Percentiles rank a stretch among this genome's conserved stretches.
Conservation (phyloP, 2,888 invertebrate genomes). For the Myopa tessellatipennis region DNA sequence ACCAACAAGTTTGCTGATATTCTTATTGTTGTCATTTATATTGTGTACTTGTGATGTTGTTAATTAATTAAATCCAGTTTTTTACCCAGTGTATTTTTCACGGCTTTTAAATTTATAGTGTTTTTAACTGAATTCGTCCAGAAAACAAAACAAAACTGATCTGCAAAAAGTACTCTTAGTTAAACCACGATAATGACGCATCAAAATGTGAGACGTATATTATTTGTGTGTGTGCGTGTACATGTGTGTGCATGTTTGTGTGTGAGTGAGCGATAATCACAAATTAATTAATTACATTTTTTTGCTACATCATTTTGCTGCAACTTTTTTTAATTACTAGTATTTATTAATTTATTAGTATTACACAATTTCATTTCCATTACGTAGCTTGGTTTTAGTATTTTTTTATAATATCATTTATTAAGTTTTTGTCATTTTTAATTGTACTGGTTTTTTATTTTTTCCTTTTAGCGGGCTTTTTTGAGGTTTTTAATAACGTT, state of each 20-base stretch:
- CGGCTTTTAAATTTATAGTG: not conserved
- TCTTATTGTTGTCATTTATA: not conserved
- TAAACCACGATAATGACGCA: not conserved
- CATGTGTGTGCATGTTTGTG: not conserved
- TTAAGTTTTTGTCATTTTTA: no score
- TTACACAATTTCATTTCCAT: no score
- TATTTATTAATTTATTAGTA: not conserved
- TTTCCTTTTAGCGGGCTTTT: not conserved
- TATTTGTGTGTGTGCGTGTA: not conserved
- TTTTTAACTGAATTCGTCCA: slow-evolving; percentile 6
- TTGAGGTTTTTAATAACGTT: no score
- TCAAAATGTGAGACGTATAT: not conserved
- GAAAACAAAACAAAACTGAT: not conserved
- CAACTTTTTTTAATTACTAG: not conserved
- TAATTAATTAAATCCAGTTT: not conserved
- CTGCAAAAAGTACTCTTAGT: not conserved
- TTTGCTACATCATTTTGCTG: not conserved
- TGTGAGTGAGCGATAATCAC: not conserved
- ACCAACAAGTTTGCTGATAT: not conserved
- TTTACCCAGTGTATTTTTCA: not conserved
- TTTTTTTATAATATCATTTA: no score
- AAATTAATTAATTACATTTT: not conserved
- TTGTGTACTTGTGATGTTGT: slow-evolving; percentile 2
- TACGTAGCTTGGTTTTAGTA: no score
- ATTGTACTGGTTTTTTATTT: no score